Percentiles rank a stretch among this genome's conserved stretches.
These are phyloP conservation scores for Portunus trituberculatus DNA, from an alignment of 1,140 invertebrate genomes.

Conservation along the genomic window DNA sequence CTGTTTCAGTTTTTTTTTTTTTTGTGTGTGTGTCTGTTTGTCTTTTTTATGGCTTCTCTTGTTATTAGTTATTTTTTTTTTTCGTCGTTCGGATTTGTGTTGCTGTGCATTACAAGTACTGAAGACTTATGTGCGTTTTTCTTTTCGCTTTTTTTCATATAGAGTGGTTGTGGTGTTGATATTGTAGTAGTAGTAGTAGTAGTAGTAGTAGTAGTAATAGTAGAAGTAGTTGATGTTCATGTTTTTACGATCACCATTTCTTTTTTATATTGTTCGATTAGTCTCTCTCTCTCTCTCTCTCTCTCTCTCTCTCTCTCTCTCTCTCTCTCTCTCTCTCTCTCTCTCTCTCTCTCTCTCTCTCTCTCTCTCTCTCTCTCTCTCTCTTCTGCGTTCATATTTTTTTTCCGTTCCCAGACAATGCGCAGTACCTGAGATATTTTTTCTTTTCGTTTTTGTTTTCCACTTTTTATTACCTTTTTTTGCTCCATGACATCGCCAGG, in stretches of 20 bases:
- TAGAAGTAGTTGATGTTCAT: too few relatives aligned
- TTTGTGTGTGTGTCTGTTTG: neutral
- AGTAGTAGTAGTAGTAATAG: too few relatives aligned
- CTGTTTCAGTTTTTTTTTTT: neutral
- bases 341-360: conserved; percentile 35
- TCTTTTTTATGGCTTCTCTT: too few relatives aligned
- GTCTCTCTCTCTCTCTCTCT: neutral
- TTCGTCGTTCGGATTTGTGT: too few relatives aligned
- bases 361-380: conserved; percentile 10
- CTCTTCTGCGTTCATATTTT: neutral
- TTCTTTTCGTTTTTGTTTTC: neutral
- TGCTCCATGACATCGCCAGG: neutral
- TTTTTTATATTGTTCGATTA: neutral
- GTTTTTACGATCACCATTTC: neutral
- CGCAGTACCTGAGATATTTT: neutral
- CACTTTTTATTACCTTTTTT: neutral
- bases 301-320: conserved; percentile 39
- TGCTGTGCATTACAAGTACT: too few relatives aligned
- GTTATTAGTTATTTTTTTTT: too few relatives aligned
- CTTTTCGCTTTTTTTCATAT: too few relatives aligned
- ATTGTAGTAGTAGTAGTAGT: too few relatives aligned
- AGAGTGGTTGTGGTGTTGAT: too few relatives aligned
- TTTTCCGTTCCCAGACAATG: neutral
- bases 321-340: neutral
- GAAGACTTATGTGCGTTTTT: too few relatives aligned